These are phyloP conservation scores for Pandion haliaetus DNA, from an alignment of 2,113 vertebrate species.

Conservation along the genomic window DNA sequence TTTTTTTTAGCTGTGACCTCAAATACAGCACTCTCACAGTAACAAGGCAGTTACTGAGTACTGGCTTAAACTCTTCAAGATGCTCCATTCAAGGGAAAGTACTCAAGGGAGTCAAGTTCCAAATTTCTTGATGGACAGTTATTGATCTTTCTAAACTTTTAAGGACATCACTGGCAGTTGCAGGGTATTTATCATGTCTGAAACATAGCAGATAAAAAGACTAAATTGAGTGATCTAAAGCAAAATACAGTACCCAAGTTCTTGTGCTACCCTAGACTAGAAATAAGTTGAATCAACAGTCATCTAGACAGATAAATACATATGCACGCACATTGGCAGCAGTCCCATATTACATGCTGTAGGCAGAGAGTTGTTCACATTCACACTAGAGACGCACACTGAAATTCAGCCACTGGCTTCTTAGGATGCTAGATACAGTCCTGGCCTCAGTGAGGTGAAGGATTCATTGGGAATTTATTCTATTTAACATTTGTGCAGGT, in stretches of 20 bases:
- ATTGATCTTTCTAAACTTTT: not conserved
- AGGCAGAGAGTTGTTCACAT: not conserved
- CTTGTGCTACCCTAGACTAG: not conserved
- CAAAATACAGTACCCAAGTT: not conserved
- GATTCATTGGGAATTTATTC: not conserved
- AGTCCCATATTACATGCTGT: not conserved
- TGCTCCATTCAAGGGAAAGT: not conserved
- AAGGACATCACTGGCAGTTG: not conserved
- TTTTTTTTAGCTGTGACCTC: not conserved
- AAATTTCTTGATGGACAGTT: not conserved
- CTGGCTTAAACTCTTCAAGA: not conserved
- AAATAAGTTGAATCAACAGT: not conserved
- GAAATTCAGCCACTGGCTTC: not conserved
- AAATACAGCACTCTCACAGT: not conserved
- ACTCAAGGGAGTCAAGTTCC: not conserved
- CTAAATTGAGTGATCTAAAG: not conserved
- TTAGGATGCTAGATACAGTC: not conserved
- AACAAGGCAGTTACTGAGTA: not conserved
- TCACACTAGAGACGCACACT: not conserved
- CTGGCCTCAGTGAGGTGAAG: not conserved
- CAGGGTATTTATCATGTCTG: not conserved
- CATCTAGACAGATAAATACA: not conserved
- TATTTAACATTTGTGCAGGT: not conserved
- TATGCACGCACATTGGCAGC: not conserved
- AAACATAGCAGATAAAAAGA: not conserved